Evolutionary conservation across 1,140 invertebrate species (phyloP), one percentile per base, ranked within the genome.

Genomic region (Camponotus floridanus): DNA sequence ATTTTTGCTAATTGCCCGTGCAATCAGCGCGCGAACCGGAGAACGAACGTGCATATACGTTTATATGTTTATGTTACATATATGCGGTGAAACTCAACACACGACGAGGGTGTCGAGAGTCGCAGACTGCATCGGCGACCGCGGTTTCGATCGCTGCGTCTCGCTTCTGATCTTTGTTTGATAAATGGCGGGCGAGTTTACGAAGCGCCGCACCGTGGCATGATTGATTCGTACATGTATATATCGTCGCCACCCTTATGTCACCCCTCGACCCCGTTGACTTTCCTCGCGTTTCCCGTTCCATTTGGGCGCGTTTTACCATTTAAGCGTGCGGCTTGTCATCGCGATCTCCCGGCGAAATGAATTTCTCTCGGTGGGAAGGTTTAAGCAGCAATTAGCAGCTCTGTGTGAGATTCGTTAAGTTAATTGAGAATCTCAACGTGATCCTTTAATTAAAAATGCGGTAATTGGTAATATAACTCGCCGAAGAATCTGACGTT

Each of bases 1-100:
- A 90, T 90, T 90, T 57, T 85, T 85, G 55, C 68, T 86, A 86
- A 87, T 87, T 59, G 80, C 70, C 21, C 21, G 85, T 59, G 74
- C 36, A 76, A 79, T 73, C 59, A 71, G 36, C 21, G 42, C 55
- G 15, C 67, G 36, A 48, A 36, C 42, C 18, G 18, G 31, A 31
- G 45, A 70, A 33, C 39, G 26, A 26, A 21, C 48, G 51, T 3
- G 18, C 36, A 33, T 11, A 5, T 39, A 36, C 15, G 31, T 59
- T 4, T 59, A 26, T 70, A 39, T 13, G 11, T 18, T 18, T 36
- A 18, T 21, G 31, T 39, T 48, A 39, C 15, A 15, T 51, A 15
- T 61, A 42, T 9, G 39, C 26, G 39, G n/a, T 6, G 31, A 51
- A 67, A 48, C 26, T 26, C 26, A 26, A 26, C 31, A 57, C 33